Conservation (phyloP, 2,888 invertebrate genomes). For the Acanthopleura granulata region DNA sequence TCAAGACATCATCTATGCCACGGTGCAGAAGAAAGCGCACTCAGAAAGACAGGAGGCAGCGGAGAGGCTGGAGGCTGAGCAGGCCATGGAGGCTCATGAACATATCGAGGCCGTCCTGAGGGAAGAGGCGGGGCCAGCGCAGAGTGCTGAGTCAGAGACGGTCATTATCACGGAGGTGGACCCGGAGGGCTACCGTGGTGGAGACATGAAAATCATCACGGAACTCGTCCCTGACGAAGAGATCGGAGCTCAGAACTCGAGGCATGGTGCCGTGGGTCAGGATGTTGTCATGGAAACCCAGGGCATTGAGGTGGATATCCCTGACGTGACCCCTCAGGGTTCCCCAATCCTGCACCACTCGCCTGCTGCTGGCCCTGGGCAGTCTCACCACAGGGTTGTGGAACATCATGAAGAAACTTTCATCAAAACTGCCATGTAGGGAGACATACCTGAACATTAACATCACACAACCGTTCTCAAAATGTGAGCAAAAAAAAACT, state of each 20-base stretch:
- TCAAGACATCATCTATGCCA: background rate
- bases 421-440: background rate
- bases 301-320: conserved; percentile 10
- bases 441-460: no score
- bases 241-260: background rate
- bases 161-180: background rate
- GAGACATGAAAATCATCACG: background rate
- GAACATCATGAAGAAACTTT: background rate
- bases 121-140: background rate
- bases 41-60: background rate
- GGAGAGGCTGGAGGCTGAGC: background rate
- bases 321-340: background rate
- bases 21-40: conserved; percentile 11
- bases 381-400: background rate
- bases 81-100: background rate
- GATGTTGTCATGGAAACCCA: conserved; percentile 8
- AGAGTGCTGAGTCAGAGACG: background rate
- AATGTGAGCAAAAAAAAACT: no score
- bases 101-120: background rate
- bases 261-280: background rate
- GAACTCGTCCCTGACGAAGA: background rate
- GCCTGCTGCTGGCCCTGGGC: background rate
- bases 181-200: background rate
- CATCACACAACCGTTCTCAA: no score
- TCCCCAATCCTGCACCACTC: background rate